phyloP scores from a whole-genome alignment of 2,113 vertebrate genomes.

The Podiceps cristatus region DNA sequence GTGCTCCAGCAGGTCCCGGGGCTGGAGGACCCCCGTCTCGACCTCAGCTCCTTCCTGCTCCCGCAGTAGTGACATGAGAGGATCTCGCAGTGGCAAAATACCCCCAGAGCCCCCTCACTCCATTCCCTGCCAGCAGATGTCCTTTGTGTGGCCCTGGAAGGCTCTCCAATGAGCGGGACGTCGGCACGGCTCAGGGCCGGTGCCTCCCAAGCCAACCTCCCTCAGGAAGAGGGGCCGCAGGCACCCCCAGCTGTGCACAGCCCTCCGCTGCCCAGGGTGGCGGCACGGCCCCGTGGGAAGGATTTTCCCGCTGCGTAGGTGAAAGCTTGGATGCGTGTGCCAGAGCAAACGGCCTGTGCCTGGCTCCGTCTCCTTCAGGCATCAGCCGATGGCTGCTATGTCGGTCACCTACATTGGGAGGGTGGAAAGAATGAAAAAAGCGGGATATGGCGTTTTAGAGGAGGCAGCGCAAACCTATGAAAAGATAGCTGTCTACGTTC shows the following conservation, averaged over 20 bases:
- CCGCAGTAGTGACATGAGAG: not conserved
- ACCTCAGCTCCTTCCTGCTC: not conserved
- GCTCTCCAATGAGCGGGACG: not conserved
- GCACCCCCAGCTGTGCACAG: not conserved
- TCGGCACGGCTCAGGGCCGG: not conserved
- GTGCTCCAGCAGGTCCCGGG: not conserved
- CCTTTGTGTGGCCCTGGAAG: not conserved
- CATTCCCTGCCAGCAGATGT: not conserved
- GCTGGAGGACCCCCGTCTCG: not conserved
- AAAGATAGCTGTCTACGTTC: not conserved
- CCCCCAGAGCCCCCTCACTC: accelerated
- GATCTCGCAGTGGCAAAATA: not conserved
- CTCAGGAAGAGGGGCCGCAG: not conserved
- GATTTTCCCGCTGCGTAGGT: not conserved
- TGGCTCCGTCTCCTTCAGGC: not conserved
- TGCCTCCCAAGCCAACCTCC: not conserved
- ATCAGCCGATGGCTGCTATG: not conserved
- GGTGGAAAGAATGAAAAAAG: not conserved
- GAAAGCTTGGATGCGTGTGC: not conserved
- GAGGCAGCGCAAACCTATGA: not conserved
- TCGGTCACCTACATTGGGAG: not conserved
- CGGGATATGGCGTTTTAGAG: not conserved
- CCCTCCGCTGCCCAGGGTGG: not conserved
- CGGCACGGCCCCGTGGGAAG: not conserved
- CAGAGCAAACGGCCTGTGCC: not conserved